Conservation (phyloP, 2,888 invertebrate genomes). For the Acrocyrtus sp. region DNA sequence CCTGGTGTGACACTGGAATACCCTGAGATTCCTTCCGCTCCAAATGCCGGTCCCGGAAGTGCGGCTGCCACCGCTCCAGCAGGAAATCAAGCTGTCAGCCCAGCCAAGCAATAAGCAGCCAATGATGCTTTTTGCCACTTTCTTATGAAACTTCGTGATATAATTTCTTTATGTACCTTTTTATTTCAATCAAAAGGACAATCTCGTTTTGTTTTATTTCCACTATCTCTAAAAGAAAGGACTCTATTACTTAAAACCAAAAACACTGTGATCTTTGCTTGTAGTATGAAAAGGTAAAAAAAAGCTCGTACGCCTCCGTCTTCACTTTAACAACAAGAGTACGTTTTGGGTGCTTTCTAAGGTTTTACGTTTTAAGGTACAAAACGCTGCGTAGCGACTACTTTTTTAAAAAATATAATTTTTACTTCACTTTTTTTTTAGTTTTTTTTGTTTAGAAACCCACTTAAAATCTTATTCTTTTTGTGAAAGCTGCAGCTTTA, state of each 20-base stretch:
- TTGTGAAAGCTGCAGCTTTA: no score
- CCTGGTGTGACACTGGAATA: conserved; percentile 86
- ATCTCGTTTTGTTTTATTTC: neutral
- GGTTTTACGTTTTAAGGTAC: conserved; percentile 8
- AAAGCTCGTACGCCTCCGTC: no score
- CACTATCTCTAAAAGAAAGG: conserved; percentile 1
- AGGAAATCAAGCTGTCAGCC: conserved; percentile 56
- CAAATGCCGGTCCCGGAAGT: conserved; percentile 59
- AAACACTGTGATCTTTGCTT: no score
- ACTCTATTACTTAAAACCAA: neutral
- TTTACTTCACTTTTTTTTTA: no score
- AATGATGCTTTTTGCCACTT: conserved; percentile 14
- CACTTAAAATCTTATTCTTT: neutral
- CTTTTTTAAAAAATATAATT: no score
- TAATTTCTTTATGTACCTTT: neutral
- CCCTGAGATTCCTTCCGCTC: conserved; percentile 75
- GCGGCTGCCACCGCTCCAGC: conserved; percentile 52
- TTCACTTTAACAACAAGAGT: neutral
- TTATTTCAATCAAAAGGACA: conserved; percentile 3
- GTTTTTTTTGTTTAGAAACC: neutral
- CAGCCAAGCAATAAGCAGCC: conserved; percentile 52
- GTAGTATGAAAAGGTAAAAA: no score
- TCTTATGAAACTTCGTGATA: conserved; percentile 38
- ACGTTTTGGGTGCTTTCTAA: neutral
- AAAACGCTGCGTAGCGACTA: neutral